Evolutionary conservation across 2,797 vertebrate species (phyloP).

Genomic region (Acanthiza pusilla): DNA sequence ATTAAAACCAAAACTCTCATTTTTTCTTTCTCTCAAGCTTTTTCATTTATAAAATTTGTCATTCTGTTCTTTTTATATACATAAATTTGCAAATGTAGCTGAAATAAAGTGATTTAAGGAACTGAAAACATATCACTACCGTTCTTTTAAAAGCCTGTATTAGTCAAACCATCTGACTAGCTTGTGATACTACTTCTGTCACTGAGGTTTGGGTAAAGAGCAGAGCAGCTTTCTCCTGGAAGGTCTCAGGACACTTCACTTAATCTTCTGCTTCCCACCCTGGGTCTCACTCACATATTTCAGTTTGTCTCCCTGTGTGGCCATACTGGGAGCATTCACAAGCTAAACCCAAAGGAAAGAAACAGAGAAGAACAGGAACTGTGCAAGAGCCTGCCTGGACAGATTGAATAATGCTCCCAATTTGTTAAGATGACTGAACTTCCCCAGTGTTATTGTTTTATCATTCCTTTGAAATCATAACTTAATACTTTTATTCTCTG

Average conservation of each 20-base stretch:
- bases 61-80: neutral
- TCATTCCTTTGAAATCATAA: conserved; percentile 21
- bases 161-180: neutral
- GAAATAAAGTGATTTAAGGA: neutral
- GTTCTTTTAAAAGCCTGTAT: neutral
- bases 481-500: neutral
- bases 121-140: neutral
- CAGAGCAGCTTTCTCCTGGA: neutral
- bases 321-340: neutral
- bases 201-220: neutral
- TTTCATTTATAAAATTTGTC: neutral
- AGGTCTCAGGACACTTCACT: neutral
- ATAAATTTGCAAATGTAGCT: neutral
- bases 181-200: neutral
- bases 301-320: conserved; percentile 44
- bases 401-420: conserved; percentile 45
- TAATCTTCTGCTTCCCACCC: neutral
- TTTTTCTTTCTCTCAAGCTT: neutral
- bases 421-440: conserved; percentile 26
- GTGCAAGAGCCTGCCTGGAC: neutral
- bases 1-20: neutral
- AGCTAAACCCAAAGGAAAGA: conserved; percentile 46
- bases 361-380: conserved; percentile 30
- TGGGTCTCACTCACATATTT: conserved; percentile 13
- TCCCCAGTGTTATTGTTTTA: conserved; percentile 3